phyloP scores from a whole-genome alignment of 2,113 vertebrate genomes.

The Cyanistes caeruleus region DNA sequence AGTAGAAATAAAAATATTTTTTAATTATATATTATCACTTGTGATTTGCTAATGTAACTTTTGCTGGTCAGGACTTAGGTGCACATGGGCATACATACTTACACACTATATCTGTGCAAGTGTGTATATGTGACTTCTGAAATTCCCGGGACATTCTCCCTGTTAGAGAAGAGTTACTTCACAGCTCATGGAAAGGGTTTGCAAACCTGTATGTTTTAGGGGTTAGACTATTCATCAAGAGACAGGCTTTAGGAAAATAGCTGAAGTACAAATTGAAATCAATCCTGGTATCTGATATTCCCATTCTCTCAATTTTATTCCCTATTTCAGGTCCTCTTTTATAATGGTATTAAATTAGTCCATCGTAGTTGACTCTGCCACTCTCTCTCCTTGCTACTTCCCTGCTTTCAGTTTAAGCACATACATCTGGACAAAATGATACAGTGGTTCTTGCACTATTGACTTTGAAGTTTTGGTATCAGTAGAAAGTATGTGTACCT shows the following conservation, averaged over 20 bases:
- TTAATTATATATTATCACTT: neutral
- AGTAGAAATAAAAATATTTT: neutral
- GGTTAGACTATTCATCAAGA: neutral
- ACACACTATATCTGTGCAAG: neutral
- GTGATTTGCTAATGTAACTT: neutral
- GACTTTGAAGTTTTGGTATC: neutral
- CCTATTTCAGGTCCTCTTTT: neutral
- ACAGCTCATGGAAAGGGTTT: neutral
- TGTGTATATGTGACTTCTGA: neutral
- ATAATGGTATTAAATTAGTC: neutral
- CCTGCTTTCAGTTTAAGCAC: neutral
- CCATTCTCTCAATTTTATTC: neutral
- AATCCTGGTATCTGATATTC: neutral
- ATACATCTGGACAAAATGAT: neutral
- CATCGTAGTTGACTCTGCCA: neutral
- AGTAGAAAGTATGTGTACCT: neutral
- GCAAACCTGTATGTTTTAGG: neutral
- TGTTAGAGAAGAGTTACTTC: neutral
- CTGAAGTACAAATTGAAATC: neutral
- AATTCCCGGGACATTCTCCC: neutral
- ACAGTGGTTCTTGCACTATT: neutral
- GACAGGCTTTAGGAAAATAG: neutral
- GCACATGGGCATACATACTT: neutral
- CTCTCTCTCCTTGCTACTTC: neutral
- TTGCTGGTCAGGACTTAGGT: neutral